phyloP scores from a whole-genome alignment of 1,140 invertebrate species.

The Drosophila cardini region DNA sequence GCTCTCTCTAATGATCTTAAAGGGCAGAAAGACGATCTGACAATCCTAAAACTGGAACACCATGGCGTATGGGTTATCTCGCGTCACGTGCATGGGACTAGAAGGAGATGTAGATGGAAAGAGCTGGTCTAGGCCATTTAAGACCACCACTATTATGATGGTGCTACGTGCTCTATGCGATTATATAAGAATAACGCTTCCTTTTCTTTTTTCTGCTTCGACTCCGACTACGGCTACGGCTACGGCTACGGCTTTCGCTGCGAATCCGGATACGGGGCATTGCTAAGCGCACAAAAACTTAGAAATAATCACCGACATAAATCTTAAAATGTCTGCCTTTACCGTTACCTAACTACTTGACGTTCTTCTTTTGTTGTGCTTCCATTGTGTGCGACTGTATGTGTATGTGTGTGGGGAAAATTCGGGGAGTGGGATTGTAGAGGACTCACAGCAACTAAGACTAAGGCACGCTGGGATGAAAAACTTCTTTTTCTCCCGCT shows the following conservation, averaged over 20 bases:
- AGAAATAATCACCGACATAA: slow-evolving; percentile 85
- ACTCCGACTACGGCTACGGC: not conserved
- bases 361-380: slow-evolving; percentile 50
- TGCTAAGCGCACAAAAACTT: slow-evolving; percentile 80
- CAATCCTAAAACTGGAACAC: not conserved
- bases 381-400: not conserved
- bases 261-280: slow-evolving; percentile 30
- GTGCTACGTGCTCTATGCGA: slow-evolving; percentile 20
- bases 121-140: not conserved
- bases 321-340: slow-evolving; percentile 72
- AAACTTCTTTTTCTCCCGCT: not conserved
- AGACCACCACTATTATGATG: not conserved
- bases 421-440: not conserved
- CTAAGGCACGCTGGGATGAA: not conserved
- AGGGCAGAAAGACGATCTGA: not conserved
- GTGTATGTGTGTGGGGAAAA: not conserved
- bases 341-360: slow-evolving; percentile 61
- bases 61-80: slow-evolving; percentile 14
- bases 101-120: not conserved
- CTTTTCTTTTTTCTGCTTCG: slow-evolving; percentile 8
- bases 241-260: not conserved
- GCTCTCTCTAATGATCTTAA: too few species aligned
- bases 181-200: slow-evolving; percentile 1
- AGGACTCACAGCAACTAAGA: not conserved
- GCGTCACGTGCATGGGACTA: not conserved